phyloP scores from a whole-genome alignment of 2,113 vertebrate species.

The Rhinopomastus cyanomelas region DNA sequence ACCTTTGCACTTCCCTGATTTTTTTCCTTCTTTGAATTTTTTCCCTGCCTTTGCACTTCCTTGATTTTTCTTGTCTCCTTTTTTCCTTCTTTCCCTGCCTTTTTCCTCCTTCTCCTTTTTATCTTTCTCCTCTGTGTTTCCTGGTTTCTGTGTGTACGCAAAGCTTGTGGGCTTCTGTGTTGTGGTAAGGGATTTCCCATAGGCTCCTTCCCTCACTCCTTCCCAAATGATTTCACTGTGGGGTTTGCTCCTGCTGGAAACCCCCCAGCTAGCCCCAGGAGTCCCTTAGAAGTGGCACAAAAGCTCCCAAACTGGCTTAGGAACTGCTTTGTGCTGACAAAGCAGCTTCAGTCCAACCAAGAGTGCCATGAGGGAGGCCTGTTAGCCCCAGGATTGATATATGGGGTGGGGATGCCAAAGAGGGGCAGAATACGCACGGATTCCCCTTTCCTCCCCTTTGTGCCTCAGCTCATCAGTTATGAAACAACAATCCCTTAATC shows the following conservation, averaged over 20 bases:
- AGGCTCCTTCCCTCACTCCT: background rate
- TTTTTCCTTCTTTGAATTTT: background rate
- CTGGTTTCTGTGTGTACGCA: background rate
- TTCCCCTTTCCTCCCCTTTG: background rate
- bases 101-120: too few species aligned
- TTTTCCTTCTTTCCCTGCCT: background rate
- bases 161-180: background rate
- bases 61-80: too few species aligned
- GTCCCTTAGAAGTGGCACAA: background rate
- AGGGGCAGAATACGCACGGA: background rate
- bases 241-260: background rate
- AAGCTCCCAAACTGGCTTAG: background rate
- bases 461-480: background rate
- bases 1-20: background rate
- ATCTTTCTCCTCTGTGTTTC: background rate
- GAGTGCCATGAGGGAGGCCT: background rate
- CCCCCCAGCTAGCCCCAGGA: background rate
- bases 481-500: background rate
- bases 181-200: background rate
- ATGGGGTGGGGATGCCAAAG: background rate
- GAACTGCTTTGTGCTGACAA: background rate
- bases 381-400: background rate
- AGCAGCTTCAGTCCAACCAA: background rate
- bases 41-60: background rate
- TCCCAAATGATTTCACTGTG: rapidly evolving